Base-by-base conservation (phyloP, 2,888 invertebrate species). In the Euplexia lucipara region DNA sequence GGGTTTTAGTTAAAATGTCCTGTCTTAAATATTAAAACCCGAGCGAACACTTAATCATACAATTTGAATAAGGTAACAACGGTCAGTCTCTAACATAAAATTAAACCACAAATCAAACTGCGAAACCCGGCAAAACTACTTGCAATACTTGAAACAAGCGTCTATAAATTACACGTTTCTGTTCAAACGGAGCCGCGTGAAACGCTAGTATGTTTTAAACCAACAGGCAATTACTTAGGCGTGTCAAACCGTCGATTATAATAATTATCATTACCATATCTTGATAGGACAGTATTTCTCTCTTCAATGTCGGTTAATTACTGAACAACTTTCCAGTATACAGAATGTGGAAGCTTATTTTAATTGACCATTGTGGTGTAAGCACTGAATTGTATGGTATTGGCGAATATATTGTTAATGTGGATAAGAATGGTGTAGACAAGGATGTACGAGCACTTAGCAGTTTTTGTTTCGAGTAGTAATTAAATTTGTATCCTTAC, bases 181-280 rank as follows among this genome's bases (percentile, higher is more conserved):
- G 39, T 44, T 70, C 60, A 75, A 70, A 75, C 56, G 53, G 44
- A 48, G 70, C 63, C 63, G 64, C 62, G 47, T 47, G 53, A 60
- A 41, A 62, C 8, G 44, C 58, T 70, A 66, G 63, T 76, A 67
- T 62, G 58, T 47, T 62, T 63, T 39, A 74, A 67, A 69, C 57
- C 75, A 71, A 69, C 78, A 71, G 42, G 69, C 64, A 79, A 79
- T 79, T 79, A 79, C 72, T 79, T 75, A 70, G 73, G 45, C 64
- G 73, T 76, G 79, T 78, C 73, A 80, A 78, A 47, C 51, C 59
- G 57, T 76, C 70, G 78, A 76, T 80, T 80, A 80, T 65, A 75
- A 81, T 78, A 78, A 81, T 80, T 78, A 75, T 80, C 64, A 76
- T 80, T 80, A 70, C 63, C 76, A 78, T 76, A 70, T 49, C 68